Evolutionary conservation across 2,113 vertebrate genomes (phyloP).

Genomic region (Antigone vipio): DNA sequence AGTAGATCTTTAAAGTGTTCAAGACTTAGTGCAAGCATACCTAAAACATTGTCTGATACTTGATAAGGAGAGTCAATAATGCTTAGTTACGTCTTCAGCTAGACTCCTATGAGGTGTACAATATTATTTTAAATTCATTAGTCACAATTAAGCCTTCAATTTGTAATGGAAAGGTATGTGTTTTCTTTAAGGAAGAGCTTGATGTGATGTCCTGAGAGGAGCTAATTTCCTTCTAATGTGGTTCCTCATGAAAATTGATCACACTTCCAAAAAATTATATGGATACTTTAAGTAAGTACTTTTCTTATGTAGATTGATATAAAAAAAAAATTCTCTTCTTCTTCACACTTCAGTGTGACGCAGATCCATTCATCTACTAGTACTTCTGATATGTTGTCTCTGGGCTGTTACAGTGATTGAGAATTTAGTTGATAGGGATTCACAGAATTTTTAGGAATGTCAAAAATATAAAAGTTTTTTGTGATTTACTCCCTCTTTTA

Average conservation of each 20-base stretch:
- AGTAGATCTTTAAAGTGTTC: conserved; percentile 3
- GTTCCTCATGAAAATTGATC: background rate
- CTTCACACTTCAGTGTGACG: background rate
- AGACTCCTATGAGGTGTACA: background rate
- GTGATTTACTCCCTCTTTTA: background rate
- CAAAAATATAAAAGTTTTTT: background rate
- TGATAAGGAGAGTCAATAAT: background rate
- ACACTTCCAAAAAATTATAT: background rate
- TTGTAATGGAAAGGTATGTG: background rate
- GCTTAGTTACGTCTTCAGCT: background rate
- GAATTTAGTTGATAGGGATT: background rate
- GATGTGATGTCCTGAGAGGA: background rate
- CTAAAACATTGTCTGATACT: conserved; percentile 5
- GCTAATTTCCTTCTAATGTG: background rate
- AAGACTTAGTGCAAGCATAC: conserved; percentile 2
- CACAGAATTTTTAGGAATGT: background rate
- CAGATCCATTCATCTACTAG: background rate
- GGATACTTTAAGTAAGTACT: background rate
- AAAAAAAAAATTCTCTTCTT: background rate
- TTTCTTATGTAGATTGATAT: background rate
- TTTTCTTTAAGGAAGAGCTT: background rate
- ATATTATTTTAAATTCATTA: background rate
- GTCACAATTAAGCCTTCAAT: background rate
- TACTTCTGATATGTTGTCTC: background rate
- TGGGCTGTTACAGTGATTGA: background rate